A percentile compares a stretch with the other conserved stretches of the same genome.
Evolutionary conservation across 2,888 invertebrate genomes (phyloP).

Genomic region (Gymnosoma rotundatum): DNA sequence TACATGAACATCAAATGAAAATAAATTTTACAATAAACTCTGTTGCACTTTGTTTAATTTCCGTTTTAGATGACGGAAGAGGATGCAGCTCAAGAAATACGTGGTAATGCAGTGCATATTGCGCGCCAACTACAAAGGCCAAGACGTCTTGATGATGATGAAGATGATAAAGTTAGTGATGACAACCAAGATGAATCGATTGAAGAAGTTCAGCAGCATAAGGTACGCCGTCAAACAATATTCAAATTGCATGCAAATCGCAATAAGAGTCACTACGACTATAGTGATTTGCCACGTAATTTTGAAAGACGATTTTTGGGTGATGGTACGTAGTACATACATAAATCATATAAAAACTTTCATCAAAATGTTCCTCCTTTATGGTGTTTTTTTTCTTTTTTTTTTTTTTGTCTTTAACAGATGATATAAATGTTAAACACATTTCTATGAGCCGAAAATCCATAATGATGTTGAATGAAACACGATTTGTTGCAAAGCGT

Average conservation of each 20-base stretch:
- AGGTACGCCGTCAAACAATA: constrained; percentile 78
- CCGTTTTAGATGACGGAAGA: constrained; percentile 75
- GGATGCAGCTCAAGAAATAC: constrained; percentile 83
- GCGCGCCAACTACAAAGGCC: constrained; percentile 84
- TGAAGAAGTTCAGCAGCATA: constrained; percentile 72
- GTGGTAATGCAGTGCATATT: constrained; percentile 85
- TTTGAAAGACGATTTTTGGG: constrained; percentile 79
- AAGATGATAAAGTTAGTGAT: constrained; percentile 76
- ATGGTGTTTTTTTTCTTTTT: constrained; percentile 9
- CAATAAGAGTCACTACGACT: constrained; percentile 77
- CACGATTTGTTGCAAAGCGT: constrained; percentile 76
- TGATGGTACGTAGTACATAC: constrained; percentile 73
- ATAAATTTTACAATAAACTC: constrained; percentile 47
- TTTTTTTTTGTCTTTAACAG: too few species aligned
- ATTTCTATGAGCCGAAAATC: constrained; percentile 80
- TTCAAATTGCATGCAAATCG: constrained; percentile 78
- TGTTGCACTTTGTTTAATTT: constrained; percentile 51
- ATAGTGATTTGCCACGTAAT: constrained; percentile 80
- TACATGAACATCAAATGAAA: constrained; percentile 14
- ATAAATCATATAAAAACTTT: background rate
- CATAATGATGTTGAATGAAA: constrained; percentile 77
- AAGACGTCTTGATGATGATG: constrained; percentile 79
- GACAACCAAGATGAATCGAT: constrained; percentile 51
- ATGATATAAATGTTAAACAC: constrained; percentile 78
- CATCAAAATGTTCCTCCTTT: background rate